Evolutionary conservation across 2,888 invertebrate genomes (phyloP), one percentile per base, ranked within the genome.

Genomic region (Lasioglossum marginatum): DNA sequence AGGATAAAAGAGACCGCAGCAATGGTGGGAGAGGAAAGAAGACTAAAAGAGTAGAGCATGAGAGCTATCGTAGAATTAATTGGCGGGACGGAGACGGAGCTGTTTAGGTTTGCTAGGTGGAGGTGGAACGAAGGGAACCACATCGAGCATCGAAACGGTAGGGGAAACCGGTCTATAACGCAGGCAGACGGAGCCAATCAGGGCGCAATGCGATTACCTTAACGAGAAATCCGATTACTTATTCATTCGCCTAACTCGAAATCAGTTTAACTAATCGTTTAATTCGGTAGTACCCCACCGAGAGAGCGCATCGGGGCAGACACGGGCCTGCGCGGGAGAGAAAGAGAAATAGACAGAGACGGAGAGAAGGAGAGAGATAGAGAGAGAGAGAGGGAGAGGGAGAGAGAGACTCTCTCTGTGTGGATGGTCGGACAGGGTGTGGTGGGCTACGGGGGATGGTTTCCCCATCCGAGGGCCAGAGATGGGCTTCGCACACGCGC

Each of bases 261-360:
- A 95, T 95, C 95, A 95, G 95, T 95, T 95, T 95, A 95, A 95
- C 95, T 95, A 95, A 95, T 95, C 95, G 95, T 95, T 95, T 95
- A 95, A 95, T 95, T 95, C 95, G 94, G 94, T 94, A 92, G 92
- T 85, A 86, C 88, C 88, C 84, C 87, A 79, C 85, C 85, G 81
- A 78, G 12, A 68, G 68, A 68, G 37, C 66, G 34, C 66, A 31
- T 37, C 81, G 74, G 85, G 81, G 74, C 76, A 82, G 87, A 87
- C 83, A 40, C 79, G 76, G 34, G 79, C 73, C 74, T 77, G 75
- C 73, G 74, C 34, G 66, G 5, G 66, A 31, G 34, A 34, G 31
- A 31, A 31, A 34, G 34, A 66, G 66, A 66, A 31, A 34, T 5
- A 6, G 66, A 31, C 19, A 31, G 66, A 19, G 34, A 66, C 4